Evolutionary conservation across 2,888 invertebrate genomes (phyloP), one percentile per base, ranked within the genome.

Genomic region (Eilema depressum): DNA sequence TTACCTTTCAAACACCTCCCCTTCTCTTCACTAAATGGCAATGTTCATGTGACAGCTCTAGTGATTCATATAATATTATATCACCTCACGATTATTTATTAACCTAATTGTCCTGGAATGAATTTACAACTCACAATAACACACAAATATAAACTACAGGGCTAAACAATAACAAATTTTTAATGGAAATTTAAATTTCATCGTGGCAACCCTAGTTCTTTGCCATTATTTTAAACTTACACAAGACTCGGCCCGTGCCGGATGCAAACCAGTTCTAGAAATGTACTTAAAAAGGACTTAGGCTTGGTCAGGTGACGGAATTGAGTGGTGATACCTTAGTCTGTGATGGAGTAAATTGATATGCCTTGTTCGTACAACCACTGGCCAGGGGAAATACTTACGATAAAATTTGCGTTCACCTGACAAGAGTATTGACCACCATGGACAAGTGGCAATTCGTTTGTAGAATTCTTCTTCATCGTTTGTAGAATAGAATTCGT

Each of bases 231-330:
- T 53, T 37, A 57, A 25, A 63, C n/a, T 71, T 71, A 30, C 62
- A 68, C 68, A 68, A 62, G 56, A 62, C 41, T 23, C 26, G 56
- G 66, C 71, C 10, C 68, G 68, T 76, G 62, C 81, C 84, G 83
- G 85, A 84, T 82, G 74, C 71, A 77, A 84, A 84, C 83, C 83
- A 71, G 83, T 83, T 83, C 81, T 78, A 82, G 75, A 81, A 81
- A 74, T 80, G 83, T 77, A 78, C 80, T 78, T 78, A 75, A 79
- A 70, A 80, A 81, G 78, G 81, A 77, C 83, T 59, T 75, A 77
- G 71, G 68, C 66, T 70, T 60, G 67, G 72, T 77, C 71, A 64
- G 74, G 79, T 76, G 79, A 81, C 79, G 71, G 73, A 82, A 78
- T 78, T 73, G 69, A 78, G 25, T 65, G 71, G 66, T 66, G 63